A percentile compares a stretch with the other conserved stretches of the same genome.
These are phyloP conservation scores for Sarcophaga rosellei DNA, from an alignment of 2,888 invertebrate genomes.

Conservation along the genomic window DNA sequence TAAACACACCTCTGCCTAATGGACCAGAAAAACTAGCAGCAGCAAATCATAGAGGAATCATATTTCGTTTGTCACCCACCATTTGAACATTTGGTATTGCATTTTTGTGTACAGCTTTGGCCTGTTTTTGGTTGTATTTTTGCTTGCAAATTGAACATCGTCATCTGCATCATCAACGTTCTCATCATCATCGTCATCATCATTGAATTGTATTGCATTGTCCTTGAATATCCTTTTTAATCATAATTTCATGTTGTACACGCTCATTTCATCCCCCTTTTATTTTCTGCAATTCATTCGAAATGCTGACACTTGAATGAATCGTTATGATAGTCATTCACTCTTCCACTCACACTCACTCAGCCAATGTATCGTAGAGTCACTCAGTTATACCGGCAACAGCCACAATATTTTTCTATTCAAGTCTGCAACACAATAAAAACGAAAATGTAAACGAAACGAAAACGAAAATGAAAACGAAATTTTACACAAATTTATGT, in stretches of 20 bases:
- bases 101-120: background rate
- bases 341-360: background rate
- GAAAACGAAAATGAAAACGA: conserved; percentile 10
- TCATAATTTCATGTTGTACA: conserved; percentile 42
- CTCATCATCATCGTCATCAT: background rate
- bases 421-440: background rate
- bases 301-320: conserved; percentile 3
- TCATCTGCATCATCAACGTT: background rate
- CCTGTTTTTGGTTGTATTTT: background rate
- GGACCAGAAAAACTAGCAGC: background rate
- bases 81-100: background rate
- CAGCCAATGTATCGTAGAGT: background rate
- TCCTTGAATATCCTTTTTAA: conserved; percentile 22
- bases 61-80: conserved; percentile 22
- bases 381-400: background rate
- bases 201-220: background rate
- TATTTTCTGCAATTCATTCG: conserved; percentile 11
- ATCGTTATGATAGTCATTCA: background rate
- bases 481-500: conserved; percentile 40
- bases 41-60: background rate
- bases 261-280: conserved; percentile 1
- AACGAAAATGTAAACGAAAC: background rate
- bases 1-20: too few species aligned
- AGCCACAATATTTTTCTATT: conserved; percentile 5
- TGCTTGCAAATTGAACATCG: background rate